Base-by-base conservation (phyloP, 1,140 invertebrate genomes). In the Calliopsis andreniformis region DNA sequence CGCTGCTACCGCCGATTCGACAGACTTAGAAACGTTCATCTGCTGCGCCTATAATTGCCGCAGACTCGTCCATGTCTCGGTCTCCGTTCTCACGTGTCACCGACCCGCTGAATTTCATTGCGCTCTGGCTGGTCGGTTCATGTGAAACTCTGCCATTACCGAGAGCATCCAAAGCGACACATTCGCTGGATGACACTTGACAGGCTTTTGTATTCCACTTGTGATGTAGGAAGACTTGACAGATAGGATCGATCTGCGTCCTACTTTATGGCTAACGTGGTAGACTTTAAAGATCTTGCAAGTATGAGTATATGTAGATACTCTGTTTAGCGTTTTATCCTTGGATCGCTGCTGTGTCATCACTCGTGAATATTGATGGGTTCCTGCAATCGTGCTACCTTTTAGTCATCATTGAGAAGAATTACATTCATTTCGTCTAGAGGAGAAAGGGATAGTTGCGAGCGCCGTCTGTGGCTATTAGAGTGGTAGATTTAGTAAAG, bases 71-170 rank as follows among this genome's bases (percentile, higher is more conserved):
- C 53, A 28, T 39, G 45, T 63, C 64, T 35, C 45, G 66, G 59
- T 39, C 79, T 76, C 82, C 71, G 83, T 83, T 83, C 82, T 83
- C 82, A 79, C 82, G 80, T 83, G 82, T 79, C 82, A 83, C 53
- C 78, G 51, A 82, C 76, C 76, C 61, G 71, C 64, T 79, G 79
- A 75, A 79, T 83, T 83, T 83, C 71, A 70, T 82, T 76, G 47
- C 62, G 78, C 69, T 23, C 64, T 39, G 49, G 5, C 61, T 20
- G 14, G 18, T 43, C 56, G 20, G 28, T 63, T 43, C 71, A 83
- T 83, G 82, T 79, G 82, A 83, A 83, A 83, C 62, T 75, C 61
- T 28, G 28, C 67, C 70, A 83, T 83, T 83, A 83, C 62, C 75
- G 70, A 20, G 23, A 42, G 51, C 43, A 42, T 30, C 18, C 35